Evolutionary conservation across 2,797 vertebrate species (phyloP), one percentile per base, ranked within the genome.

Genomic region (Amphiprion clarkii): DNA sequence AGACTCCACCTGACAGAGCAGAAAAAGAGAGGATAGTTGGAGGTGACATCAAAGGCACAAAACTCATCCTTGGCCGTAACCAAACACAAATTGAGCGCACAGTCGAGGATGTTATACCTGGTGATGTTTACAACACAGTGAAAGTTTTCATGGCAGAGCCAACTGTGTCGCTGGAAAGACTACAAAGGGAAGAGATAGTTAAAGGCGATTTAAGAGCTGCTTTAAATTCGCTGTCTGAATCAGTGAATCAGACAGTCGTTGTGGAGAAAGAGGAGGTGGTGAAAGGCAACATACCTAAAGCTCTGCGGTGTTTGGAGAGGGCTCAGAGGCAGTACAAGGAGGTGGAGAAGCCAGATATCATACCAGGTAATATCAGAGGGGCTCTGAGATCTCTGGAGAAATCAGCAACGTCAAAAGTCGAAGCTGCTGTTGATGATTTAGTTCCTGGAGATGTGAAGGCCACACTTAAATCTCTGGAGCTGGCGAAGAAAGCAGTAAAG

Each of bases 141-240:
- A 96, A 96, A 82, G 94, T 95, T 81, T 97, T 98, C 88, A 96
- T 94, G 94, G 94, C 94, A 11, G 95, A 97, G 76, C 95, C 96
- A 71, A 82, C 74, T 1, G 56, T 81, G 62, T 88, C 87, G 71
- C 53, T 84, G 55, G 90, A 88, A 71, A 85, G 94, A 87, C 66
- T 91, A 79, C 90, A 94, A 66, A 97, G 94, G 89, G 95, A 97
- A 83, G 96, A 97, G 77, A 95, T 96, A 75, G 82, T 96, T 83
- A 96, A 94, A 89, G 97, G 95, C 36, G 94, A 98, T 92, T 94
- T 97, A 83, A 96, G 93, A 88, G 95, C 95, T 69, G 91, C 93
- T 75, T 84, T 98, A 79, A 93, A 90, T 88, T 97, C 95, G 51
- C 88, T 97, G 71, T 95, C 92, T 82, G 95, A 96, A 84, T 95